phyloP scores from a whole-genome alignment of 2,888 invertebrate genomes.

The Miltochrista miniata region DNA sequence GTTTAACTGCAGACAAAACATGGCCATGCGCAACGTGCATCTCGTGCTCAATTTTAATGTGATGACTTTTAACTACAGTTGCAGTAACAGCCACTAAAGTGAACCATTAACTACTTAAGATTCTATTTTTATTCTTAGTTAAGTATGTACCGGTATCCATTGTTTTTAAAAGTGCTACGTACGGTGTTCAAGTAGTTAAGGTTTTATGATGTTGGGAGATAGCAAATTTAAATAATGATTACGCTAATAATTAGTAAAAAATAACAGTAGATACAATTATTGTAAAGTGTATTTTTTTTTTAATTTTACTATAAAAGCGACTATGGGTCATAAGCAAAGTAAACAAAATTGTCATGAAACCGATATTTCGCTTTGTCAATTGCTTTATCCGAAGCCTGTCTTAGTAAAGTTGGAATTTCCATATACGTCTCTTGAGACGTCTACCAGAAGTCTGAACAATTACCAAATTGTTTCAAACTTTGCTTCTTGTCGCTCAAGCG shows the following conservation, averaged over 20 bases:
- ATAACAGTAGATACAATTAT: too few relatives aligned
- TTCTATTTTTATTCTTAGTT: conserved; percentile 41
- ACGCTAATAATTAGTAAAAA: too few relatives aligned
- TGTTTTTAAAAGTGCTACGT: conserved; percentile 11
- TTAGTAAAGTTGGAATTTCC: neutral
- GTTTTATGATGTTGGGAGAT: neutral
- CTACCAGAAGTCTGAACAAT: neutral
- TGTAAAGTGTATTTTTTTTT: too few relatives aligned
- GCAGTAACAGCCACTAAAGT: conserved; percentile 74
- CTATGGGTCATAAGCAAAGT: neutral
- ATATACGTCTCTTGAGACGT: neutral
- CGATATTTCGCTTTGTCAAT: neutral
- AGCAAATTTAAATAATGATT: too few relatives aligned
- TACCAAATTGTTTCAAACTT: neutral
- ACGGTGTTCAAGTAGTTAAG: conserved; percentile 1
- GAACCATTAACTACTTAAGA: conserved; percentile 62
- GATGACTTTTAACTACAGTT: conserved; percentile 71
- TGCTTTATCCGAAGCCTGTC: neutral
- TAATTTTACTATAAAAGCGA: too few relatives aligned
- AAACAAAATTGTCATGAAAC: neutral
- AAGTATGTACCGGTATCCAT: conserved; percentile 25
- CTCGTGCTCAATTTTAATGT: conserved; percentile 75
- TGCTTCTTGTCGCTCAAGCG: neutral
- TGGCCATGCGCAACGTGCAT: conserved; percentile 48
- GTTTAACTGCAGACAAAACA: conserved; percentile 70